Evolutionary conservation across 2,888 invertebrate genomes (phyloP), one percentile per base, ranked within the genome.

Genomic region (Saturnia japonica): DNA sequence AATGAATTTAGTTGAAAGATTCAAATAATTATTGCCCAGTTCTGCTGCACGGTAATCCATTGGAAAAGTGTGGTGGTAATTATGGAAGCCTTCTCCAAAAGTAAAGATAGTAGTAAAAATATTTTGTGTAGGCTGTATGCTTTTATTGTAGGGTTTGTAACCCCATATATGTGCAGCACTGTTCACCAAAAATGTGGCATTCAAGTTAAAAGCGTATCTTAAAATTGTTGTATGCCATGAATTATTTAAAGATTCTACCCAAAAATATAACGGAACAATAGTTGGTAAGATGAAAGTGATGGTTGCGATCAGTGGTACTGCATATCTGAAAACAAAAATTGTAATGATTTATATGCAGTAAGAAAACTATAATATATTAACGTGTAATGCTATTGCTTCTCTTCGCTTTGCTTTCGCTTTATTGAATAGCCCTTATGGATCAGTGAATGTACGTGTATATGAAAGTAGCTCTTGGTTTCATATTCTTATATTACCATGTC

Each of bases 81-180:
- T 89, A 68, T 89, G 89, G 43, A 85, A 89, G 1, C 88, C 89
- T 81, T 89, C 89, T 0, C 89, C 88, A 6, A 81, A 73, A 0
- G 84, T 75, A 0, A 75, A 47, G 0, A 86, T 3, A 1, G 82
- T 77, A 1, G 84, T 81, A 0, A 72, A 14, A 0, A 75, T 8
- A 51, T 82, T 88, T 72, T 89, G 82, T 0, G 74, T 74, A 2
- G 89, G 81, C 34, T 74, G 14, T 34, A 90, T 83, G 9, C 70
- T 76, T 75, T 81, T 85, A 71, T 96, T 90, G 70, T 94, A 94
- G 42, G 94, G 91, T 78, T 87, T 87, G 73, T 82, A 88, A 6
- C 83, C 73, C 68, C 77, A 57, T 12, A 14, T 14, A 57, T 57
- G 57, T 57, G 57, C 57, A 4, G 57, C 57, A 57, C 57, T 57